These are phyloP conservation scores for Thereva unica DNA, from an alignment of 2,888 invertebrate species.

Conservation along the genomic window DNA sequence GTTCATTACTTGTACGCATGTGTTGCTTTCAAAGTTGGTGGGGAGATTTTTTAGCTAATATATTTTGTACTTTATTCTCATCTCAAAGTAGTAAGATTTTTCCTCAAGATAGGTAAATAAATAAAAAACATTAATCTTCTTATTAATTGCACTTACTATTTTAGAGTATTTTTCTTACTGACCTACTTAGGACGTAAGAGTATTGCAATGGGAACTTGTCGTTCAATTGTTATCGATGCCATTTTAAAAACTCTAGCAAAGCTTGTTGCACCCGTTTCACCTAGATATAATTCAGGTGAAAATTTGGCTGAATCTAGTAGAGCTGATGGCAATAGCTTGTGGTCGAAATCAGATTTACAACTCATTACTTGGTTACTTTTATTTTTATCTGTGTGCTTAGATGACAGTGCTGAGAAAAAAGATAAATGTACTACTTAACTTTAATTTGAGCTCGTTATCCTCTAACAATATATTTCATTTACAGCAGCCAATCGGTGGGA, in stretches of 20 bases:
- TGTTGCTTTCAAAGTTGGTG: slow-evolving; percentile 79
- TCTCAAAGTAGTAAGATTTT: slow-evolving; percentile 77
- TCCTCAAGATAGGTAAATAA: slow-evolving; percentile 78
- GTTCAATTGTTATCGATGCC: slow-evolving; percentile 65
- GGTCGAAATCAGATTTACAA: slow-evolving; percentile 66
- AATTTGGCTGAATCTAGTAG: slow-evolving; percentile 41
- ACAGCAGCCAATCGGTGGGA: slow-evolving; percentile 72
- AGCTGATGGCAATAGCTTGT: slow-evolving; percentile 50
- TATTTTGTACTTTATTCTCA: slow-evolving; percentile 76
- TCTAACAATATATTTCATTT: slow-evolving; percentile 21
- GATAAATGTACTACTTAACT: slow-evolving; percentile 53
- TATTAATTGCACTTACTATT: slow-evolving; percentile 41
- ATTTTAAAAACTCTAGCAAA: slow-evolving; percentile 65
- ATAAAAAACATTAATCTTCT: slow-evolving; percentile 14
- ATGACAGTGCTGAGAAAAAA: slow-evolving; percentile 57
- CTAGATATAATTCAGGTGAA: slow-evolving; percentile 51
- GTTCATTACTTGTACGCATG: slow-evolving; percentile 76
- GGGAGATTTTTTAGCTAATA: slow-evolving; percentile 87
- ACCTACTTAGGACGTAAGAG: slow-evolving; percentile 86
- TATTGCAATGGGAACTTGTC: slow-evolving; percentile 65
- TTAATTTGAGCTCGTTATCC: slow-evolving; percentile 12
- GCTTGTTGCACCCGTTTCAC: slow-evolving; percentile 63
- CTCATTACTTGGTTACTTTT: slow-evolving; percentile 76
- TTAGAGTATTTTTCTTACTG: slow-evolving; percentile 80
- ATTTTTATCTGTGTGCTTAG: slow-evolving; percentile 75